phyloP scores from a whole-genome alignment of 2,113 vertebrate species.

The Coracopsis vasa region DNA sequence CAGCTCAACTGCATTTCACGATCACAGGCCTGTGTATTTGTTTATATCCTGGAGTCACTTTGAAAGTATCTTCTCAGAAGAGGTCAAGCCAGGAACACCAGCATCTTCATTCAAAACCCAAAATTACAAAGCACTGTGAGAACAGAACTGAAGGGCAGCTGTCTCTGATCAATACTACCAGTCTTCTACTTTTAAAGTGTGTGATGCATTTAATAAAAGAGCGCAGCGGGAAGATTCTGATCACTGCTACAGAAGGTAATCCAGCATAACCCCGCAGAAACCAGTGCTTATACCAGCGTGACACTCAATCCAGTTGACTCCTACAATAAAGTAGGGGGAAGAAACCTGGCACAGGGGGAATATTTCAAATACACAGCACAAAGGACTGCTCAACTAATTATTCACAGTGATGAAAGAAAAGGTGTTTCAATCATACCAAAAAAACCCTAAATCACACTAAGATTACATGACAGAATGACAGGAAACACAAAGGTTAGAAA shows the following conservation, averaged over 20 bases:
- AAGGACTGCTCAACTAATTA: neutral
- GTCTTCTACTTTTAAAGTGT: neutral
- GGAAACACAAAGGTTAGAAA: neutral
- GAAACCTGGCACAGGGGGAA: neutral
- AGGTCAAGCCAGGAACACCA: neutral
- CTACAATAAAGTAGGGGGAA: neutral
- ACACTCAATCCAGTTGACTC: neutral
- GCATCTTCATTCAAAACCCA: neutral
- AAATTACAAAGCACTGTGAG: neutral
- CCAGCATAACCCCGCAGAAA: neutral
- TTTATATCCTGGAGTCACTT: neutral
- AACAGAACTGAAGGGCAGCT: neutral
- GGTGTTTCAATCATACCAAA: neutral
- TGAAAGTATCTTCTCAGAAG: neutral
- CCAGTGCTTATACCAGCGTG: neutral
- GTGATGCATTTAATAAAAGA: neutral
- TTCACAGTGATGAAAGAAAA: neutral
- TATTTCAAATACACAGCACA: neutral
- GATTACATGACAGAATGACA: accelerated
- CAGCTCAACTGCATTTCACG: neutral
- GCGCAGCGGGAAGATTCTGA: neutral
- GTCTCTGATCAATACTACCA: neutral
- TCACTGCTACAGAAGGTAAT: accelerated
- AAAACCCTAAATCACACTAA: neutral
- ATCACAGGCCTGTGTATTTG: neutral